phyloP scores from a whole-genome alignment of 2,797 vertebrate genomes.

The Eidolon dupreanum region DNA sequence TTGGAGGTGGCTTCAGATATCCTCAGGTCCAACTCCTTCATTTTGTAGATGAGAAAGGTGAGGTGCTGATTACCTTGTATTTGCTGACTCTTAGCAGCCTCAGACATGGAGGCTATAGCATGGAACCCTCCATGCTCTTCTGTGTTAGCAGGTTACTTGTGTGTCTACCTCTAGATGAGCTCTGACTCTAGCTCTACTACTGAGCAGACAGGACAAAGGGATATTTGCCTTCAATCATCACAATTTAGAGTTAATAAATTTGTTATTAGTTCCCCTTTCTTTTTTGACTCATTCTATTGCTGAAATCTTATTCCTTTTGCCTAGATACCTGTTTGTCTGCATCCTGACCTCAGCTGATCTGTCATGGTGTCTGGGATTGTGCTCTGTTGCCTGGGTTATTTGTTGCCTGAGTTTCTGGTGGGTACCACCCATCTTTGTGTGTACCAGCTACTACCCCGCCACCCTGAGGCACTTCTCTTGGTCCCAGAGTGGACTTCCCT shows the following conservation, averaged over 20 bases:
- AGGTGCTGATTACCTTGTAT: background rate
- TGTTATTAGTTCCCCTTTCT: background rate
- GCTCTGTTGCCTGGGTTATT: background rate
- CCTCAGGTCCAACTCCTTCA: background rate
- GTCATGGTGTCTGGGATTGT: background rate
- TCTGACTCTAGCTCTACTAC: background rate
- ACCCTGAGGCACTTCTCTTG: background rate
- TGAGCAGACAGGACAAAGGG: background rate
- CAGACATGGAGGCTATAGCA: fast-evolving
- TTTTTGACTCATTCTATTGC: background rate
- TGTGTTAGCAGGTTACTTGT: background rate
- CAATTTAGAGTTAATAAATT: background rate
- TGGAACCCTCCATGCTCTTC: background rate
- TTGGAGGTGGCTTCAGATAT: background rate
- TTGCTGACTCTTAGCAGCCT: background rate
- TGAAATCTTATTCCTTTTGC: background rate
- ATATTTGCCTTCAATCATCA: background rate
- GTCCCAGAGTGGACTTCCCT: background rate
- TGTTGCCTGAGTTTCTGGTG: background rate
- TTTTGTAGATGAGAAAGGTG: background rate
- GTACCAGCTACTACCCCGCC: background rate
- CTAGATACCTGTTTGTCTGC: background rate
- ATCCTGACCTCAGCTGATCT: background rate
- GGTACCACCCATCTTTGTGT: background rate
- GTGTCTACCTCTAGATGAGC: background rate